Conservation (phyloP, 2,113 vertebrate species). For the Gobiocypris rarus region DNA sequence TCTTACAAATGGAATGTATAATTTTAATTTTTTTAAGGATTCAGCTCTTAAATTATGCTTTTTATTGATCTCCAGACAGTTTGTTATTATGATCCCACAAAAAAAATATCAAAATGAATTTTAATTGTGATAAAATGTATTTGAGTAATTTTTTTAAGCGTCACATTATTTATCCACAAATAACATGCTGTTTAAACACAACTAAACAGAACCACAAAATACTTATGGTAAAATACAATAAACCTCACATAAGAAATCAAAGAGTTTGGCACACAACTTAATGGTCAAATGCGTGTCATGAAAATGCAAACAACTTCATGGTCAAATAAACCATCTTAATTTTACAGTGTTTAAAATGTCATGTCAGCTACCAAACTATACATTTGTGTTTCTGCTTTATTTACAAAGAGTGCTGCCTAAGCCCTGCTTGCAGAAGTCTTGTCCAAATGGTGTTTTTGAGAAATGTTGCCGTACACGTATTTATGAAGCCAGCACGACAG, state of each 20-base stretch:
- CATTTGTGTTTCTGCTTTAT: neutral
- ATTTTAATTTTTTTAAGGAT: too few species aligned
- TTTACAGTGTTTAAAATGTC: neutral
- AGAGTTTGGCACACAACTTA: neutral
- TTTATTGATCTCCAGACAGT: neutral
- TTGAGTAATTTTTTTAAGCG: neutral
- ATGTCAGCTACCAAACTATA: neutral
- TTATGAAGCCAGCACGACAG: constrained; percentile 1
- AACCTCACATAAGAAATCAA: neutral
- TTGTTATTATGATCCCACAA: neutral
- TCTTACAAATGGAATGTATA: too few species aligned
- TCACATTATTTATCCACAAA: neutral
- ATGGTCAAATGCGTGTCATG: neutral
- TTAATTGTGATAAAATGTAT: neutral
- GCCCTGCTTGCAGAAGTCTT: neutral
- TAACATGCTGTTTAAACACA: neutral
- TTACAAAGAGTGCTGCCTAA: constrained; percentile 5
- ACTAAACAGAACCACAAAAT: neutral
- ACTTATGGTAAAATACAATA: neutral
- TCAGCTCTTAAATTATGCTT: too few species aligned
- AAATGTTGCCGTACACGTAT: neutral
- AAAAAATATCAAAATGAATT: neutral
- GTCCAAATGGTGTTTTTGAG: constrained; percentile 1
- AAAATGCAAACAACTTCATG: neutral
- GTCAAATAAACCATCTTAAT: neutral